Base-by-base conservation (phyloP, 2,888 invertebrate species). In the Aphidius colemani region DNA sequence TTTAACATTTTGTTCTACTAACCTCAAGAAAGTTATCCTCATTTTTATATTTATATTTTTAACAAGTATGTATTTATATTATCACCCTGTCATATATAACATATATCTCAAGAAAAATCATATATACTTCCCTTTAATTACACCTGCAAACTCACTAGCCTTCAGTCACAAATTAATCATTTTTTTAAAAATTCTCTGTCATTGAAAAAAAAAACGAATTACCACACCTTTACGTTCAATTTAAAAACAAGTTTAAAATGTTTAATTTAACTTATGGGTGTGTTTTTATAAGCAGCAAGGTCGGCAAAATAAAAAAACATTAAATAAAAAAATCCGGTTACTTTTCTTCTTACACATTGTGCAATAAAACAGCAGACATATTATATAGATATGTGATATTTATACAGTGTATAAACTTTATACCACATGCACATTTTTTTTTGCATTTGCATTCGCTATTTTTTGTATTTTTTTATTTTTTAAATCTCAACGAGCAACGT, bases 241-340 rank as follows among this genome's bases (percentile, higher is more conserved):
- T 53, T 41, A 53, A 41, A 41, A 39, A 11, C n/a, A 41, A 53
- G 41, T n/a, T 39, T 41, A 53, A 53, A 40, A 40, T 41, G 41
- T 53, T 53, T 53, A 30, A 30, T 30, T 30, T 30, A 30, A 30
- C 30, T 30, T 30, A 53, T 41, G 41, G 10, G 7, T 5, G n/a
- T 53, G 53, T 53, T 11, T 53, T 53, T n/a, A 40, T 49, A 48
- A 41, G 63, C 53, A 63, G 69, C 78, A 78, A 78, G 79, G 78
- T 79, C 79, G 76, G 71, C 71, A 74, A 69, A 77, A 30, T 5
- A 30, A 30, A 30, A 30, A 30, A 5, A 5, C 13, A 30, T 30
- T 30, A 30, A 30, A 30, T 30, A 30, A 30, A 30, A 18, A 78
- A 78, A 78, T 78, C 79, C 77, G 74, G 75, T 79, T 76, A 71